These are phyloP conservation scores for Lindbergichthys nudifrons DNA, from an alignment of 2,797 vertebrate genomes.

Conservation along the genomic window DNA sequence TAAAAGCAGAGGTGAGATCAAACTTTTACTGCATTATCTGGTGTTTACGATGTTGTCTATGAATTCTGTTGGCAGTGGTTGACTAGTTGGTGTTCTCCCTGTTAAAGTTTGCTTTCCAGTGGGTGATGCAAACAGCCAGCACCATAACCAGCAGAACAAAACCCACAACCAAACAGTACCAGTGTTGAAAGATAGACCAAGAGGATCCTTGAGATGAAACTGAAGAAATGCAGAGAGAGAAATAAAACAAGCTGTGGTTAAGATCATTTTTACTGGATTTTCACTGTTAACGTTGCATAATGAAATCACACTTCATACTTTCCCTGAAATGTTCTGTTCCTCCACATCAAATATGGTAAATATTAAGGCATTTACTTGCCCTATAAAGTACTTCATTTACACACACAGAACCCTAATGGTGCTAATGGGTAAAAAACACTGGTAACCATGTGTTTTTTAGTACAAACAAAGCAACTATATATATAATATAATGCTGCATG, in stretches of 20 bases:
- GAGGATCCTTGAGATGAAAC: background rate
- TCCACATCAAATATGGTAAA: too few species aligned
- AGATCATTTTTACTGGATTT: background rate
- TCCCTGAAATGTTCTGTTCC: too few species aligned
- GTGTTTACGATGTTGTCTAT: background rate
- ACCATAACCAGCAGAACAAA: constrained; percentile 23
- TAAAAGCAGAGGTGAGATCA: background rate
- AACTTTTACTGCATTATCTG: background rate
- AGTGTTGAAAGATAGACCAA: background rate
- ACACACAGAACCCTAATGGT: too few species aligned
- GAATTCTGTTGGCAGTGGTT: background rate
- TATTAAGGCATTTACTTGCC: too few species aligned
- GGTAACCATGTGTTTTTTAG: too few species aligned
- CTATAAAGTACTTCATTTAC: too few species aligned
- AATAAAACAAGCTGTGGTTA: background rate
- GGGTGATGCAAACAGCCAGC: constrained; percentile 30
- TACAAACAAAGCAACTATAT: too few species aligned
- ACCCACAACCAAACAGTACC: constrained; percentile 2
- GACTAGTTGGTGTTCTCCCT: background rate
- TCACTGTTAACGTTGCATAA: too few species aligned
- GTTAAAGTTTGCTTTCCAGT: constrained; percentile 7
- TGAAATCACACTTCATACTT: too few species aligned
- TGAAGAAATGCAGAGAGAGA: background rate
- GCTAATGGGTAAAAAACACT: too few species aligned
- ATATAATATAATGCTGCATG: background rate